phyloP scores from a whole-genome alignment of 64 coral and sea anemone species.

The Anthopleura sola region DNA sequence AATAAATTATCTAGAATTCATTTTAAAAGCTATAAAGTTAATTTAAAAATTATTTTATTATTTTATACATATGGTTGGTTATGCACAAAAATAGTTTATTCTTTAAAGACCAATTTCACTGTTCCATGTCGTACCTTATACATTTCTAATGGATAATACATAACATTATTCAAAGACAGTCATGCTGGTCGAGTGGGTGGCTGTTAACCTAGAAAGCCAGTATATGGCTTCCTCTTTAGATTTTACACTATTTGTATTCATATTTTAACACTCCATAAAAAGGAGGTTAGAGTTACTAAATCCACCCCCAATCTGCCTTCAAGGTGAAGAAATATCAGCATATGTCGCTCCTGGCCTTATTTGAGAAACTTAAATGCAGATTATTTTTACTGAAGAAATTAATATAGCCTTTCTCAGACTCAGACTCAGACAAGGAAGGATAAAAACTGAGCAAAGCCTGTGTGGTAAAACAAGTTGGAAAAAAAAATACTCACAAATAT shows the following conservation, averaged over 20 bases:
- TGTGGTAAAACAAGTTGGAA: not conserved
- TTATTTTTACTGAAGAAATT: not conserved
- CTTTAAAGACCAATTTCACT: not conserved
- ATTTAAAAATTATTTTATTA: not conserved
- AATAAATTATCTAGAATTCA: not conserved
- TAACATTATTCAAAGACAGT: too few relatives aligned
- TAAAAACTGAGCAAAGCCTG: not conserved
- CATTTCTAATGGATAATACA: too few relatives aligned
- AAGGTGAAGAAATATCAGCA: too few relatives aligned
- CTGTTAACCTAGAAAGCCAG: too few relatives aligned
- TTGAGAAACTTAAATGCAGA: not conserved
- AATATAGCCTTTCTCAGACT: not conserved
- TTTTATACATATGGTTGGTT: not conserved
- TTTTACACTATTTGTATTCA: too few relatives aligned
- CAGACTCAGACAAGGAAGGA: not conserved
- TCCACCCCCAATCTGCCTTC: too few relatives aligned
- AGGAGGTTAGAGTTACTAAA: too few relatives aligned
- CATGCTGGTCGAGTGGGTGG: too few relatives aligned
- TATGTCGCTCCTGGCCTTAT: not conserved
- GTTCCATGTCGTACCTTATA: too few relatives aligned
- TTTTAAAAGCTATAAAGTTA: not conserved
- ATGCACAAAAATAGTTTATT: not conserved
- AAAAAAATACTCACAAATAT: not conserved
- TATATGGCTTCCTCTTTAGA: too few relatives aligned
- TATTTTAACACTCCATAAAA: too few relatives aligned